Base-by-base conservation (phyloP, 2,888 invertebrate species). In the Clistopyga incitator region DNA sequence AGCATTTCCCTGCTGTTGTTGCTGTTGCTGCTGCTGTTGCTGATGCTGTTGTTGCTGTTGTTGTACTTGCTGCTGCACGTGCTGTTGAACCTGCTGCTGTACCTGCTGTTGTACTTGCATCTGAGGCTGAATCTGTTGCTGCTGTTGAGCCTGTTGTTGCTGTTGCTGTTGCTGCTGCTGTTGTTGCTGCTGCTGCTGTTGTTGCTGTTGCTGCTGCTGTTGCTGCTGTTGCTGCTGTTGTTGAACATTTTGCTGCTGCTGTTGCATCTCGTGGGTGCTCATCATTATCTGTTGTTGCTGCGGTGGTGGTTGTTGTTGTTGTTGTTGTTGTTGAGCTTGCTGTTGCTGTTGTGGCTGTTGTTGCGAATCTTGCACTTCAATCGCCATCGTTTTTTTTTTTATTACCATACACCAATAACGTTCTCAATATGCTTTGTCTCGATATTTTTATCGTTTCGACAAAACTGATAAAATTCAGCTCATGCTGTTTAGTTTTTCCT, bases 91-190 rank as follows among this genome's bases (percentile, higher is more conserved):
- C 13, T 89, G 88, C 29, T 87, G 87, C 67, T 90, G 90, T 59
- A 88, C 84, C 68, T 72, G 84, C 23, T 82, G 84, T 34, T 82
- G 87, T 38, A 88, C 88, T 29, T 83, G 84, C 45, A 75, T 81
- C 54, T 84, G 82, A 42, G 71, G 71, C 59, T 87, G 86, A 52
- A 86, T 87, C 4, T 88, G 89, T 50, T 90, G 90, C 25, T 88
- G 88, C 78, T 88, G 89, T 71, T 89, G 88, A 6, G 64, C 80
- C 64, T 88, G 88, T 64, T 90, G 90, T 54, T 88, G 89, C 23
- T 90, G 90, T 87, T 93, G 94, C 72, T 92, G 93, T 81, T 93
- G 90, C 72, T 92, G 92, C 10, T 87, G 88, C 23, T 88, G 89
- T 15, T 91, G 91, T 20, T 88, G 86, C 54, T 89, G 90, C 18